Percentiles rank a stretch among this genome's conserved stretches.
Evolutionary conservation across 2,113 vertebrate genomes (phyloP).

Genomic region (Perca fluviatilis): DNA sequence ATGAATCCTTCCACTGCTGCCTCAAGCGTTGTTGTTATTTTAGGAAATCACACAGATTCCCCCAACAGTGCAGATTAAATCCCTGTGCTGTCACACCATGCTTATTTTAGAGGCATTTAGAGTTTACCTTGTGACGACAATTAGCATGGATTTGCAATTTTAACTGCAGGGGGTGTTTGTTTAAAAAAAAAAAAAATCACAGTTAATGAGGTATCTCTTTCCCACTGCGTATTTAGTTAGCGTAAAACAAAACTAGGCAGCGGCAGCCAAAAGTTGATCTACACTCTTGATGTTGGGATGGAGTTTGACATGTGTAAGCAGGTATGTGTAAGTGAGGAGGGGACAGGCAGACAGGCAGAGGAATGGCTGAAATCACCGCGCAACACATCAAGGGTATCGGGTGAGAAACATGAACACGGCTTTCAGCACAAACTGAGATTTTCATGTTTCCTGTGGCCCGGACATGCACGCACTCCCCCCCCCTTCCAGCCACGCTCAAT

Average conservation of each 20-base stretch:
- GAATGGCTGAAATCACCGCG: slow-evolving; percentile 36
- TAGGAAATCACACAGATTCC: slow-evolving; percentile 35
- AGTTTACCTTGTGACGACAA: slow-evolving; percentile 57
- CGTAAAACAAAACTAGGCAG: slow-evolving; percentile 21
- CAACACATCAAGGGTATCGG: slow-evolving; percentile 72
- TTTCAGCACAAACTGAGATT: slow-evolving; percentile 67
- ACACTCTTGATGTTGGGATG: slow-evolving; percentile 27
- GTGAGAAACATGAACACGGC: slow-evolving; percentile 70
- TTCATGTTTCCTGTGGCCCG: slow-evolving; percentile 72
- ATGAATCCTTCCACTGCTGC: slow-evolving; percentile 20
- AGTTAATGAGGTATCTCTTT: slow-evolving; percentile 25
- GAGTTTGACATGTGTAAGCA: neutral
- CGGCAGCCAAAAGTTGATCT: slow-evolving; percentile 4
- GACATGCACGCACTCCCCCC: slow-evolving; percentile 48
- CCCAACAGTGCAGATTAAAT: slow-evolving; percentile 30
- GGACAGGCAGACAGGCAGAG: slow-evolving; percentile 41
- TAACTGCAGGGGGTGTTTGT: slow-evolving; percentile 42
- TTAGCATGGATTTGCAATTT: slow-evolving; percentile 57
- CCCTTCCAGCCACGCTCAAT: slow-evolving; percentile 66
- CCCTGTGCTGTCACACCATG: slow-evolving; percentile 43
- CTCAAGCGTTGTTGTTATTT: slow-evolving; percentile 35
- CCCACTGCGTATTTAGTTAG: slow-evolving; percentile 13
- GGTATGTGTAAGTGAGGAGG: slow-evolving; percentile 37
- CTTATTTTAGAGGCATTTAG: slow-evolving; percentile 43
- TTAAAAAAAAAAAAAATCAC: neutral